Percentiles rank a stretch among this genome's conserved stretches.
Conservation (phyloP, 2,113 vertebrate genomes). For the Anhinga rufa region DNA sequence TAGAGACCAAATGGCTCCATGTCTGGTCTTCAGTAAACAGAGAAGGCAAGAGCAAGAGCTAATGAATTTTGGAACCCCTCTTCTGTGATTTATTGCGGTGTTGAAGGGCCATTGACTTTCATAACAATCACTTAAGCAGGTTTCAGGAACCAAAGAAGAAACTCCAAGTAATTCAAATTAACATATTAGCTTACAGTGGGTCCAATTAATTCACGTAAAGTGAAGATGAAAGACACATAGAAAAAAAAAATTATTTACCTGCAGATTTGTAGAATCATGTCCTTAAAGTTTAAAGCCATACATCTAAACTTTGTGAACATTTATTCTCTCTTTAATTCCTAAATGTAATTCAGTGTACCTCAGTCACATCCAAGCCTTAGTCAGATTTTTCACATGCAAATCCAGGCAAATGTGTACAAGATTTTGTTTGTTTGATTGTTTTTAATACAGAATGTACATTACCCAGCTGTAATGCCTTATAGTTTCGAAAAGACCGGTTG, state of each 20-base stretch:
- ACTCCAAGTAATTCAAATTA: constrained; percentile 20
- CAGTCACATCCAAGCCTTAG: neutral
- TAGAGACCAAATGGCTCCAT: neutral
- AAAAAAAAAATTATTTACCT: constrained; percentile 1
- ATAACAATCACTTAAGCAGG: constrained; percentile 21
- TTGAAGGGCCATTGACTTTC: constrained; percentile 41
- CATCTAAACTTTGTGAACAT: neutral
- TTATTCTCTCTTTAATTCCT: neutral
- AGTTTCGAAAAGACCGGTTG: neutral
- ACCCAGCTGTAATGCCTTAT: neutral
- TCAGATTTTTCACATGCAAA: neutral
- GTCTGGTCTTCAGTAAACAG: constrained; percentile 8
- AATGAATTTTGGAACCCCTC: neutral
- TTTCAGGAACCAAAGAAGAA: neutral
- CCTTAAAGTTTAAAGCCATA: neutral
- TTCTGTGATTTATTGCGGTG: constrained; percentile 27
- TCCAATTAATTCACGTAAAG: constrained; percentile 40
- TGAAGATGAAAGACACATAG: neutral
- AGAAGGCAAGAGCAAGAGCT: neutral
- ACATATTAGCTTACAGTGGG: neutral
- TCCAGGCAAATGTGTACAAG: neutral
- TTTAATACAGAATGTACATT: neutral
- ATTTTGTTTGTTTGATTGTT: neutral
- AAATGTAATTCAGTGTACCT: neutral
- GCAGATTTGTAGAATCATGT: neutral